Conservation (phyloP, 1,140 invertebrate genomes). For the roundworm (Caenorhabditis elegans) region WBcel235 BX284602.5:13067001-13067500, state of each 20-base stretch:
- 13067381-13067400: constrained; percentile 17
- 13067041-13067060: no score
- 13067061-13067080: constrained; percentile 27
- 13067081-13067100: background rate
- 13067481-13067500: no score
- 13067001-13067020: no score
- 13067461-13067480: no score
- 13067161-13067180: background rate
- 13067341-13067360: background rate
- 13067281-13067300: background rate
- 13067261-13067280: constrained; percentile 28
- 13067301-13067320: background rate
- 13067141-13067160: constrained; percentile 14
- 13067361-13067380: no score
- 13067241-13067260: background rate
- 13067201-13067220: background rate
- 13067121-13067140: background rate
- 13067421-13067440: background rate
- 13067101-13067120: background rate
- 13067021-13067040: background rate
- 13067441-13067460: no score
- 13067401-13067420: background rate
- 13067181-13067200: background rate
- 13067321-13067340: background rate
- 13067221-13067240: no score